Base-by-base conservation (phyloP, 2,888 invertebrate genomes). In the Philereme transversata region DNA sequence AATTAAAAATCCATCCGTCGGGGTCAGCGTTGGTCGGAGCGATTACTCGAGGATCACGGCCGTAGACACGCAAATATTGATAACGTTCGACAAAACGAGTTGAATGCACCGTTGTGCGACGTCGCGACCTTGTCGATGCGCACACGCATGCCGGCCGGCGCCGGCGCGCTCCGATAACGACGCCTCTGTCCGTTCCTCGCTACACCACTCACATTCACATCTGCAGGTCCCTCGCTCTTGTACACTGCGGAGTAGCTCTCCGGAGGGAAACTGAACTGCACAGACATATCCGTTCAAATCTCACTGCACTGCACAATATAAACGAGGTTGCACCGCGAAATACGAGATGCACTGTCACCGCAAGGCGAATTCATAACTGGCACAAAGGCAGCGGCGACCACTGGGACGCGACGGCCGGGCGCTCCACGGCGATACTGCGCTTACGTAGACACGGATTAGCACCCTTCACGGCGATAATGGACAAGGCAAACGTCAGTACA, bases 211-310 rank as follows among this genome's bases (percentile, higher is more conserved):
- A 91, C 90, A 82, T 86, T 86, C 72, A 79, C 79, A 79, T 77
- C 68, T 53, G 71, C 56, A 65, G 78, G 72, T 66, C 76, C 82
- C 71, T 86, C 87, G 76, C 69, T 71, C 75, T 77, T 76, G 76
- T 89, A 91, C 69, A 91, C 79, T 62, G 85, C 90, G 52, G 91
- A 91, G 77, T 86, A 90, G 69, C 82, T 88, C 80, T 90, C 85
- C 73, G 91, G 91, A 60, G 91, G 91, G 71, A 91, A 91, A 73
- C 78, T 86, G 77, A 86, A 91, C 71, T 70, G 77, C 64, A 79
- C 74, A 62, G 83, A 76, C 64, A 86, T 81, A 89, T 87, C 77
- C 74, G 67, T 69, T 64, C 63, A 66, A 62, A 68, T 72, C 70
- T 62, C 79, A 81, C 81, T 64, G 68, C 81, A 84, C 81, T 75